Evolutionary conservation across 2,888 invertebrate species (phyloP).

Genomic region (Anodontia alba): DNA sequence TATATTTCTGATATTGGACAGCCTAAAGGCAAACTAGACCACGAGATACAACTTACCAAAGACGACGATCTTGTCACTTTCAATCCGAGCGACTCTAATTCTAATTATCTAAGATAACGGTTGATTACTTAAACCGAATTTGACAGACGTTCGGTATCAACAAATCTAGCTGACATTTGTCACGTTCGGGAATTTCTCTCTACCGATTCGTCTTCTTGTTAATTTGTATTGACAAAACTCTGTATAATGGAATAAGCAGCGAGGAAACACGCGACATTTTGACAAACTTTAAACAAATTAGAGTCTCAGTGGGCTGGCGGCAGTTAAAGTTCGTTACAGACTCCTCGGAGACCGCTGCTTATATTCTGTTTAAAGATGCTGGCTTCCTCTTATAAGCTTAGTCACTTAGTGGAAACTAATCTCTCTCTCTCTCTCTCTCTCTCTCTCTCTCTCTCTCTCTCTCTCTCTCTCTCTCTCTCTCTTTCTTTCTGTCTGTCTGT

Average conservation of each 20-base stretch:
- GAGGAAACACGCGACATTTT: constrained; percentile 31
- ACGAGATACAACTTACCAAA: background rate
- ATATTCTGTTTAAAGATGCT: background rate
- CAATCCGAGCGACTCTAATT: background rate
- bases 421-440: too few species aligned
- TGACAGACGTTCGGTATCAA: constrained; percentile 15
- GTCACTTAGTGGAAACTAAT: too few species aligned
- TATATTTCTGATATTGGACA: too few species aligned
- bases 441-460: too few species aligned
- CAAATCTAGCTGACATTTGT: constrained; percentile 16
- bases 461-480: too few species aligned
- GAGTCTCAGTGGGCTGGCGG: background rate
- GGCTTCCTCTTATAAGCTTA: background rate
- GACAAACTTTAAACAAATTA: constrained; percentile 27
- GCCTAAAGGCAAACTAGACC: too few species aligned
- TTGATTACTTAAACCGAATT: constrained; percentile 17
- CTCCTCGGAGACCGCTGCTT: background rate
- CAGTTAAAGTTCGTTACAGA: constrained; percentile 13
- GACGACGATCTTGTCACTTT: background rate
- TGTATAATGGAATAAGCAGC: constrained; percentile 27
- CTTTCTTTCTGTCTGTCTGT: too few species aligned
- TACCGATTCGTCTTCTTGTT: constrained; percentile 15
- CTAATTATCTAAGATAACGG: constrained; percentile 17
- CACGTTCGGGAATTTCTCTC: constrained; percentile 9
- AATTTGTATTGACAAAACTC: constrained; percentile 35